Percentiles rank a stretch among this genome's conserved stretches.
Conservation (phyloP, 2,113 vertebrate species). For the Brienomyrus longianalis region DNA sequence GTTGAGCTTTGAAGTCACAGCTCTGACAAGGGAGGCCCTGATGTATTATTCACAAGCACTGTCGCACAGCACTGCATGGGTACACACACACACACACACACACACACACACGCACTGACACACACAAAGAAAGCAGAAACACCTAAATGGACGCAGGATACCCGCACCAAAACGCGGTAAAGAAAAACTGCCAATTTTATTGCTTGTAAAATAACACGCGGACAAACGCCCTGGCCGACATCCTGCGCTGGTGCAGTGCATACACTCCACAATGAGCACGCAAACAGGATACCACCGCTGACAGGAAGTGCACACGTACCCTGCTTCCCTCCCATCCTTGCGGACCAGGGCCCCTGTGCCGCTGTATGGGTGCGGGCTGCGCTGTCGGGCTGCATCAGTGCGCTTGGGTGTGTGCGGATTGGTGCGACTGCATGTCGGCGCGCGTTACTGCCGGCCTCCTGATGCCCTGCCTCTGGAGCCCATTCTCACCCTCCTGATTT, state of each 20-base stretch:
- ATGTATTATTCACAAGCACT: slow-evolving; percentile 68
- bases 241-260: neutral
- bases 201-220: neutral
- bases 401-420: slow-evolving; percentile 10
- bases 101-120: neutral
- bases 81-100: slow-evolving; percentile 19
- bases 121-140: slow-evolving; percentile 23
- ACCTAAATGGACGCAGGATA: slow-evolving; percentile 13
- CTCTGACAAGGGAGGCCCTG: slow-evolving; percentile 62
- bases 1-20: slow-evolving; percentile 63
- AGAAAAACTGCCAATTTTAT: slow-evolving; percentile 16
- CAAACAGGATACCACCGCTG: neutral
- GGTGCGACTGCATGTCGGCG: slow-evolving; percentile 19
- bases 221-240: neutral
- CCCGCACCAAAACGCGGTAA: slow-evolving; percentile 25
- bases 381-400: slow-evolving; percentile 11
- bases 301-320: neutral
- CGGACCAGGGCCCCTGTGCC: neutral
- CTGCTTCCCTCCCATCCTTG: neutral
- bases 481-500: slow-evolving; percentile 39
- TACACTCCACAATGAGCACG: neutral
- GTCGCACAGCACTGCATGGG: slow-evolving; percentile 35
- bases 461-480: slow-evolving; percentile 39
- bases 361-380: neutral
- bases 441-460: slow-evolving; percentile 31